Base-by-base conservation (phyloP, 1,140 invertebrate species). In the Drosophila grimshawi region DNA sequence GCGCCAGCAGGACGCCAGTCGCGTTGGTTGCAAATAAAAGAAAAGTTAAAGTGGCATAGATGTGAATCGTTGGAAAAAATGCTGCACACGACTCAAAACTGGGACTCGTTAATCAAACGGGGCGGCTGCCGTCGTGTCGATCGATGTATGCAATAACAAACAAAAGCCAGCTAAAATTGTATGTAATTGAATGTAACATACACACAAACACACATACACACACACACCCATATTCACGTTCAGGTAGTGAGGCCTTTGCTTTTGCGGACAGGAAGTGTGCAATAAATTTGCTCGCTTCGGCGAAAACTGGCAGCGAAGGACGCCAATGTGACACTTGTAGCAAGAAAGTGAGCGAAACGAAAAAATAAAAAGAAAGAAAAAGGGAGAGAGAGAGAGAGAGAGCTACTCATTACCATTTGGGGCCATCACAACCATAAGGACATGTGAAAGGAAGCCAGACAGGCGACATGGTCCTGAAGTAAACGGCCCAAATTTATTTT, bases 31-130 rank as follows among this genome's bases (percentile, higher is more conserved):
- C 65, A 83, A 77, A 82, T 89, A 83, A 83, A 80, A 77, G 73
- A 89, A 83, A 80, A 77, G 69, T 83, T 88, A 89, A 88, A 85
- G 85, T 46, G 60, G 66, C 73, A 77, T 88, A 80, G 78, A 78
- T 80, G 60, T 32, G 59, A 63, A 62, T 46, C 27, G 60, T 4
- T 61, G 53, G 59, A 46, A 73, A 55, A 61, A 85, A 81, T 86
- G 78, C 81, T 75, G 75, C 30, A 70, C 78, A 78, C 60, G 75
- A 76, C 75, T 63, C 49, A 51, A 57, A 46, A 74, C 52, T 61
- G 35, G 64, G 45, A 62, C 52, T 70, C 83, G 72, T 86, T 86
- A 74, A 83, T 86, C 83, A 86, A 78, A 67, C 30, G 56, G 37
- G 37, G 37, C 39, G 67, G 51, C 53, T 70, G 72, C n/a, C 41